Evolutionary conservation across 1,140 invertebrate species (phyloP), one percentile per base, ranked within the genome.

Genomic region (Drosophila tsacasi): DNA sequence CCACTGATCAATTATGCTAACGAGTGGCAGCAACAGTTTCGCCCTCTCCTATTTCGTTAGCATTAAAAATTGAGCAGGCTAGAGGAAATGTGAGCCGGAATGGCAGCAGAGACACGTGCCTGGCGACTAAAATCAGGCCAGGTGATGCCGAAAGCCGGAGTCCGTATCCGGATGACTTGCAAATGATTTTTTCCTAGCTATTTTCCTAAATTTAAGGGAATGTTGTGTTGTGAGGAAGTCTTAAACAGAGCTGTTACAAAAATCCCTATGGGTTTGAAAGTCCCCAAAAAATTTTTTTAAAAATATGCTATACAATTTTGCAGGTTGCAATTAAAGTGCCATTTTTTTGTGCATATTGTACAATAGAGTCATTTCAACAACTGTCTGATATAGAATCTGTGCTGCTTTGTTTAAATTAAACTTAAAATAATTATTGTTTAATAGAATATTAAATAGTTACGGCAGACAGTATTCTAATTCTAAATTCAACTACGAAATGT

Each of bases 1-100:
- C 60, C 44, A 15, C 46, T 62, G 68, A 78, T 87, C 84, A 81
- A 83, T 83, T 81, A 87, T 87, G 81, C 59, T 82, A 86, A 82
- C 67, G 81, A 57, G 52, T n/a, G 19, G 37, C 32, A 62, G 58
- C 74, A 81, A 72, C 68, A 87, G 76, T 63, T 77, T 74, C 59
- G 46, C 17, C 23, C 35, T 60, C 52, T 35, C 67, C 66, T 59
- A 79, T 79, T 79, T 69, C 42, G 72, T 73, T 86, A 50, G 21
- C 81, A 64, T 83, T 81, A 74, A 83, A 83, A 67, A 83, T 86
- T 72, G 32, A 81, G 21, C 63, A 67, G 62, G 46, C 52, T 52
- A 61, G 32, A 50, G 58, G 42, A 40, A 71, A 79, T 58, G 62
- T 60, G 73, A 15, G 27, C 17, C 12, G 32, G 47, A 47, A 59